A percentile compares a stretch with the other conserved stretches of the same genome.
Conservation (phyloP, 1,140 invertebrate genomes). For the Plodia interpunctella region DNA sequence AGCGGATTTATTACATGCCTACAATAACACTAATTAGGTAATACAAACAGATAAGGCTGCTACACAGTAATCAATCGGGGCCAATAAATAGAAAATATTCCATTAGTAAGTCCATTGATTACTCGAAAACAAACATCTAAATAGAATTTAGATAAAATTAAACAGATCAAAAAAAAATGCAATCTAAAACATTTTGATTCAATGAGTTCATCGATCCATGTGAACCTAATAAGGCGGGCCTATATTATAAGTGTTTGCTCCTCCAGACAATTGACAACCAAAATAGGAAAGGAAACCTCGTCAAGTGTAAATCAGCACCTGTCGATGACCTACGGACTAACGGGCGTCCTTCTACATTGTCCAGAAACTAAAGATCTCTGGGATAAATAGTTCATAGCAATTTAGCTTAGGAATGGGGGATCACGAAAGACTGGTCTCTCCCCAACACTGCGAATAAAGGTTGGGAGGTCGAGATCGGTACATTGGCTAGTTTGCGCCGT, state of each 20-base stretch:
- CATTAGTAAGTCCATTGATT: neutral
- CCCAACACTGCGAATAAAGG: constrained; percentile 64
- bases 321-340: constrained; percentile 68
- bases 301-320: constrained; percentile 71
- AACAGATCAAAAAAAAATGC: too few relatives aligned
- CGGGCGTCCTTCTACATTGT: constrained; percentile 48
- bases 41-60: constrained; percentile 3
- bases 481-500: constrained; percentile 54
- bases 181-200: neutral
- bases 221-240: constrained; percentile 16
- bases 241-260: constrained; percentile 50
- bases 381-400: constrained; percentile 15
- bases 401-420: constrained; percentile 14
- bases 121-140: neutral
- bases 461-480: constrained; percentile 59
- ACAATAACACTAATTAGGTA: constrained; percentile 3
- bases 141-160: neutral
- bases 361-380: constrained; percentile 36
- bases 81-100: neutral
- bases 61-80: constrained; percentile 10
- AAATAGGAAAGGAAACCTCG: constrained; percentile 64
- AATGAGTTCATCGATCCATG: constrained; percentile 10
- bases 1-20: constrained; percentile 1
- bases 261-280: constrained; percentile 62
- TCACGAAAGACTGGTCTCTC: constrained; percentile 38